phyloP scores from a whole-genome alignment of 2,113 vertebrate genomes.

The Festucalex cinctus region DNA sequence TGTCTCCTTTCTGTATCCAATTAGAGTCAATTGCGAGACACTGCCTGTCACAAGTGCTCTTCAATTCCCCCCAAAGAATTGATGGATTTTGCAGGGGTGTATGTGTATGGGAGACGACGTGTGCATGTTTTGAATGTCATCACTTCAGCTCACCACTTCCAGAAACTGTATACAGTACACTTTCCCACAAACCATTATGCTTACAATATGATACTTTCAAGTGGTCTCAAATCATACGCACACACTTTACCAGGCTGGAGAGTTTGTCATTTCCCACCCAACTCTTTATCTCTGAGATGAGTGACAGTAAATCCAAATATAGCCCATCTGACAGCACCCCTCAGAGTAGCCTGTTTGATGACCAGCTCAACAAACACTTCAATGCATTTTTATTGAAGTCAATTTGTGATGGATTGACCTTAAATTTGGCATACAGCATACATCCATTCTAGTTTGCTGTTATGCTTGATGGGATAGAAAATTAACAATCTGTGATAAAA shows the following conservation, averaged over 20 bases:
- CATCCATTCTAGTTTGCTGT: background rate
- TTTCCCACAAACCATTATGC: conserved; percentile 15
- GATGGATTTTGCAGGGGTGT: conserved; percentile 8
- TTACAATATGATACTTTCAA: conserved; percentile 19
- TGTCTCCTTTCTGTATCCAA: conserved; percentile 50
- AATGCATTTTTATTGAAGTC: conserved; percentile 2
- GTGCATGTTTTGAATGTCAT: conserved; percentile 22
- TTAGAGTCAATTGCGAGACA: conserved; percentile 45
- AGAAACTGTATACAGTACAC: conserved; percentile 1
- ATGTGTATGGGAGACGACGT: background rate
- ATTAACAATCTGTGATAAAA: background rate
- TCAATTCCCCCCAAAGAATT: conserved; percentile 20
- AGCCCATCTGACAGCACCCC: conserved; percentile 27
- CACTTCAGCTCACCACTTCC: conserved; percentile 27
- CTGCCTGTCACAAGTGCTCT: conserved; percentile 30
- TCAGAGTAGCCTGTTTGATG: conserved; percentile 13
- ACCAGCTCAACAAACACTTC: conserved; percentile 15
- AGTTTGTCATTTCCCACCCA: conserved; percentile 37
- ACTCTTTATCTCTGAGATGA: conserved; percentile 34
- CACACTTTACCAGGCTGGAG: conserved; percentile 5
- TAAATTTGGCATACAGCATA: background rate
- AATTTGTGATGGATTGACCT: background rate
- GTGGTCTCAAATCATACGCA: conserved; percentile 34
- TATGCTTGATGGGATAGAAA: background rate
- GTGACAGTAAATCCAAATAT: conserved; percentile 37